Conservation (phyloP, 1,140 invertebrate genomes). For the Callitettix versicolor region DNA sequence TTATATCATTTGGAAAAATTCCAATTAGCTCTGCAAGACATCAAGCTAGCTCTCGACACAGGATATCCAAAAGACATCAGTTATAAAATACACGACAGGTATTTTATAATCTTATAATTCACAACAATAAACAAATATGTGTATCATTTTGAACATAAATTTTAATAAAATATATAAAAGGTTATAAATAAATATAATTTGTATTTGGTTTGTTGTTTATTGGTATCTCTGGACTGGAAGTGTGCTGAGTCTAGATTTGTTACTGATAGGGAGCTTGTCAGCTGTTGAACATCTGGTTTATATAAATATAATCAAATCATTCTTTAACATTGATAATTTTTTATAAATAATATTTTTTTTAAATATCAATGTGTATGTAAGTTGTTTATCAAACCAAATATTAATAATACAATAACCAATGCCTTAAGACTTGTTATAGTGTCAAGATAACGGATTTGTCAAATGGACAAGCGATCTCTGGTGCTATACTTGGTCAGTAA, state of each 20-base stretch:
- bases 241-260: background rate
- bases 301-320: too few relatives aligned
- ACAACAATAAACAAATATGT: background rate
- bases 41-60: constrained; percentile 51
- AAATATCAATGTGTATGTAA: background rate
- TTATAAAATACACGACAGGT: constrained; percentile 68
- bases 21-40: constrained; percentile 54
- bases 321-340: background rate
- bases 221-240: background rate
- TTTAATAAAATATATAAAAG: background rate
- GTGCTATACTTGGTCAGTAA: too few relatives aligned
- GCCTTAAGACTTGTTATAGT: too few relatives aligned
- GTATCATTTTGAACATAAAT: background rate
- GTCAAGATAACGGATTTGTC: too few relatives aligned
- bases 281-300: too few relatives aligned
- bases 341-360: background rate
- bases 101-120: constrained; percentile 16
- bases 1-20: constrained; percentile 67
- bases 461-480: too few relatives aligned
- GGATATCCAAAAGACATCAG: constrained; percentile 62
- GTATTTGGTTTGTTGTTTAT: background rate
- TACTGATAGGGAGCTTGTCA: too few relatives aligned
- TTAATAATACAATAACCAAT: too few relatives aligned
- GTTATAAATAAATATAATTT: background rate
- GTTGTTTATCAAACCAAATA: background rate